Percentiles rank a stretch among this genome's conserved stretches.
Conservation (phyloP, 2,888 invertebrate genomes). For the Allygus modestus region DNA sequence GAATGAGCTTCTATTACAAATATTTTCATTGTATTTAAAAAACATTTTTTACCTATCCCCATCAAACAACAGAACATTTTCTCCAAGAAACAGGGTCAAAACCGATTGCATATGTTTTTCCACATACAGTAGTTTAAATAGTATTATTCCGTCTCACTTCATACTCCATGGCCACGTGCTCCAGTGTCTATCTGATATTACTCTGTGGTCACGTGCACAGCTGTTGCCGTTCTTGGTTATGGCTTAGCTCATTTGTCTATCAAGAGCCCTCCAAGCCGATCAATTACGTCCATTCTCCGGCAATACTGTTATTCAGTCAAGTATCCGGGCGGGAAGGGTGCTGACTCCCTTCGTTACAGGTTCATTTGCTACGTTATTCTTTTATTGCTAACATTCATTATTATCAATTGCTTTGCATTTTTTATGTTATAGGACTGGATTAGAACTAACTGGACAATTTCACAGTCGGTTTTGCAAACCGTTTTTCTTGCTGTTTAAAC, state of each 20-base stretch:
- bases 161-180: background rate
- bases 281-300: slow-evolving; percentile 30
- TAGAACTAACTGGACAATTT: too few relatives aligned
- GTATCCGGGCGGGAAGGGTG: background rate
- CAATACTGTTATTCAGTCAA: slow-evolving; percentile 36
- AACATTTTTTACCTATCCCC: too few relatives aligned
- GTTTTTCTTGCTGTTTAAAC: too few relatives aligned
- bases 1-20: too few relatives aligned
- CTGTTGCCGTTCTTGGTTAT: background rate
- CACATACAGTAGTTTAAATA: too few relatives aligned
- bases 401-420: background rate
- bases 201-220: slow-evolving; percentile 21
- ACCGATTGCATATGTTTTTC: too few relatives aligned
- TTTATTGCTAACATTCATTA: background rate
- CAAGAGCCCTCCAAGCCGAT: slow-evolving; percentile 14
- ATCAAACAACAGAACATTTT: too few relatives aligned
- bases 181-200: background rate
- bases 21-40: too few relatives aligned
- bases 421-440: background rate
- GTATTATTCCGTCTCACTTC: too few relatives aligned
- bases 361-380: slow-evolving; percentile 19
- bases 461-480: background rate
- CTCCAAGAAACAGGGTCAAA: too few relatives aligned
- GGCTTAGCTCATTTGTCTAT: slow-evolving; percentile 10
- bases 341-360: background rate